Conservation (phyloP, 2,888 invertebrate species). For the Athripsodes cinereus region DNA sequence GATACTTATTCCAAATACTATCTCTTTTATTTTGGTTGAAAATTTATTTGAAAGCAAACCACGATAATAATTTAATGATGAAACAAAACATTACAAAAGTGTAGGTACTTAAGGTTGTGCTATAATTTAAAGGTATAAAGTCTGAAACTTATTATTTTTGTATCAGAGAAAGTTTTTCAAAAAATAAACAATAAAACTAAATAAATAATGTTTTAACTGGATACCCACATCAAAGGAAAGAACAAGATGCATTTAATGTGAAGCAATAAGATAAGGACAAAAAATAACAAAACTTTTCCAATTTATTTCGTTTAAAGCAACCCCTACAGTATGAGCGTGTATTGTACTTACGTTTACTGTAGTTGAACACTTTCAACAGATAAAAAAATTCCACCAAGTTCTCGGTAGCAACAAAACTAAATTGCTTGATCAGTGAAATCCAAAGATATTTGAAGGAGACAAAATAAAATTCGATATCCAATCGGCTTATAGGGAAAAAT, state of each 20-base stretch:
- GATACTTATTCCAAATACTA: no score
- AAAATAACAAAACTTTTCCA: conserved; percentile 13
- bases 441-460: conserved; percentile 24
- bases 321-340: background rate
- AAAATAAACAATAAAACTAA: background rate
- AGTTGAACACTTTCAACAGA: conserved; percentile 9
- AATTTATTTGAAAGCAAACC: no score
- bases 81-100: no score
- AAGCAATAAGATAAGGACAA: conserved; percentile 1
- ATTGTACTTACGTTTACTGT: conserved; percentile 2
- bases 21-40: no score
- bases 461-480: conserved; percentile 26
- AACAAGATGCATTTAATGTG: conserved; percentile 3
- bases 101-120: no score
- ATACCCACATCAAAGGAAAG: background rate
- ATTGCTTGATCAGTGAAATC: conserved; percentile 25
- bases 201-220: background rate
- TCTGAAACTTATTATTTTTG: no score
- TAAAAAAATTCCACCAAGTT: conserved; percentile 12
- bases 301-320: conserved; percentile 15
- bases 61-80: no score
- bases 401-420: conserved; percentile 19
- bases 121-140: no score
- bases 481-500: conserved; percentile 26
- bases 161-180: background rate